A percentile compares a stretch with the other conserved stretches of the same genome.
Evolutionary conservation across 1,140 invertebrate genomes (phyloP).

Genomic region (Bicyclus anynana): DNA sequence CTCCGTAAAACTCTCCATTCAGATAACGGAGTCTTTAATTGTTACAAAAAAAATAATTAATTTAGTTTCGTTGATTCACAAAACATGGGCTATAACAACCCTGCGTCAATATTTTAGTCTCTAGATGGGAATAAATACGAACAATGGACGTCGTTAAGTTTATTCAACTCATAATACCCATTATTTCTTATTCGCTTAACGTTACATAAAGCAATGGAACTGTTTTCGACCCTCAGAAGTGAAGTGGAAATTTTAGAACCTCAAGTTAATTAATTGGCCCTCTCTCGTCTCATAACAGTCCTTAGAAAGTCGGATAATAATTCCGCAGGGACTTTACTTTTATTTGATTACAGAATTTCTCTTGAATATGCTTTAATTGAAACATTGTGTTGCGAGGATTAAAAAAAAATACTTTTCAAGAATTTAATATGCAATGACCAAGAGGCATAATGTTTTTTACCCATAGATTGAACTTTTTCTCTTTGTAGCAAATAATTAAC

Average conservation of each 20-base stretch:
- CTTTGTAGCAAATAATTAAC: too few species aligned
- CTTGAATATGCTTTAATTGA: conserved; percentile 2
- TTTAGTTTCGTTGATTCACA: too few species aligned
- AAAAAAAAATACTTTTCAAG: too few species aligned
- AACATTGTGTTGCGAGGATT: background rate
- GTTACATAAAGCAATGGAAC: background rate
- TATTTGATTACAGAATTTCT: background rate
- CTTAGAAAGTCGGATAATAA: conserved; percentile 21
- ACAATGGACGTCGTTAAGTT: background rate
- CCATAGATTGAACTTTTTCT: too few species aligned
- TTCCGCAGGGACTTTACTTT: conserved; percentile 11
- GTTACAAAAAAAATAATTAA: too few species aligned
- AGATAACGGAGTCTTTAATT: too few species aligned
- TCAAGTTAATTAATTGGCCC: conserved; percentile 31
- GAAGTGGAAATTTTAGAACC: conserved; percentile 9
- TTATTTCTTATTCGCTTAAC: background rate
- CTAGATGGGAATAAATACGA: too few species aligned
- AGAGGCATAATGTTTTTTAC: too few species aligned
- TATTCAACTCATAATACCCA: background rate
- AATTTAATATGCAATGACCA: too few species aligned
- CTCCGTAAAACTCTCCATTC: too few species aligned
- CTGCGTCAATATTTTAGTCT: too few species aligned
- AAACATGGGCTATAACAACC: too few species aligned
- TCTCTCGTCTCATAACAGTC: conserved; percentile 28
- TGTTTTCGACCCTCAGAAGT: conserved; percentile 3